These are phyloP conservation scores for Lingula anatina DNA, from an alignment of 2,888 invertebrate species.

Conservation along the genomic window DNA sequence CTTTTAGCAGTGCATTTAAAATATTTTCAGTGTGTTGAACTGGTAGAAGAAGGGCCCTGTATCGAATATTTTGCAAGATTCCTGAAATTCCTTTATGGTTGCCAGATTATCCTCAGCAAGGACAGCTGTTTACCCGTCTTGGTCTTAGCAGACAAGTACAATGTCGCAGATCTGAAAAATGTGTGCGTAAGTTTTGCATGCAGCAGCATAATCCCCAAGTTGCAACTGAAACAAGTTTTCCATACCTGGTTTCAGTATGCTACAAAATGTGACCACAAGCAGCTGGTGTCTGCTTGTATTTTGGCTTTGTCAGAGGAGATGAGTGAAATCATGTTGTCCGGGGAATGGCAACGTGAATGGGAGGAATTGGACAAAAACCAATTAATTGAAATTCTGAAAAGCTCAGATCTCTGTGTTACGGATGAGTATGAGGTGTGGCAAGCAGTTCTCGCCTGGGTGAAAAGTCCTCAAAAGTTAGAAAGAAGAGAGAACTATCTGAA, in stretches of 20 bases:
- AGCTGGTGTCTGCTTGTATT: constrained; percentile 31
- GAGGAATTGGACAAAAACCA: constrained; percentile 50
- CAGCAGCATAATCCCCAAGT: constrained; percentile 45
- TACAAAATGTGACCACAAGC: constrained; percentile 43
- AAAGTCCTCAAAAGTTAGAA: constrained; percentile 36
- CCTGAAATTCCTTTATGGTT: constrained; percentile 52
- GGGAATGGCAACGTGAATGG: constrained; percentile 51
- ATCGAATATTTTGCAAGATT: constrained; percentile 49
- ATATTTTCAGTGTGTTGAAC: constrained; percentile 29
- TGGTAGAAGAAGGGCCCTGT: constrained; percentile 49
- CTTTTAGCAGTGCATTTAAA: not conserved
- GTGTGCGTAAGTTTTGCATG: constrained; percentile 53
- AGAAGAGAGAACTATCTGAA: constrained; percentile 63
- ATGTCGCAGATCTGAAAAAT: constrained; percentile 47
- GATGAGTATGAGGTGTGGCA: constrained; percentile 53
- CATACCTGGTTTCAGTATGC: constrained; percentile 55
- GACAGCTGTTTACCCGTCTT: constrained; percentile 51
- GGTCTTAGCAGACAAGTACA: constrained; percentile 54
- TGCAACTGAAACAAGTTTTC: constrained; percentile 52
- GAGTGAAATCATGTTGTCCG: constrained; percentile 43
- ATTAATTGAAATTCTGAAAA: constrained; percentile 48
- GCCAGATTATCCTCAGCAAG: constrained; percentile 49
- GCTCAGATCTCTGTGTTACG: constrained; percentile 46
- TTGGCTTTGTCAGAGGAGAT: constrained; percentile 37
- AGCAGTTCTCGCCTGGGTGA: constrained; percentile 48